Evolutionary conservation across 2,888 invertebrate genomes (phyloP), one percentile per base, ranked within the genome.

Genomic region (Sepiola atlantica): DNA sequence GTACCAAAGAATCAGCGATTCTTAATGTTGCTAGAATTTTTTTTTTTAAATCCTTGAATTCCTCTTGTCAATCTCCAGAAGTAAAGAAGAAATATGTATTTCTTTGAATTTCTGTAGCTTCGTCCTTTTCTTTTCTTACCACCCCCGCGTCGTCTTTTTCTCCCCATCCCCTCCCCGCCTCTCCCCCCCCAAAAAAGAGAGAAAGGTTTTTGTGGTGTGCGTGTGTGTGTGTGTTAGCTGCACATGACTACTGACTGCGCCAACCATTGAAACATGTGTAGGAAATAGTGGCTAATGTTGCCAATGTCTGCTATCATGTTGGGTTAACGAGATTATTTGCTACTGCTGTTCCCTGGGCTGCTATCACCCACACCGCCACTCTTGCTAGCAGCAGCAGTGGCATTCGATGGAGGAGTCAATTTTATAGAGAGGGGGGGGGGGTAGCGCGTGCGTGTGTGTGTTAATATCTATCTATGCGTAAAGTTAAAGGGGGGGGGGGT

Each of bases 251-350:
- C 77, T 77, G 77, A 14, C n/a, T n/a, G n/a, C n/a, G n/a, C 77
- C 77, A 77, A 32, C 77, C 16, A 77, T 77, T 77, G 77, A 77
- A 77, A 77, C 77, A 32, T 77, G 77, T 77, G 77, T 77, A 77
- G 77, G 77, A 77, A 77, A 77, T 77, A 77, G n/a, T 77, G 77
- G 77, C 77, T 77, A 77, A 77, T 77, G 77, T 77, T 77, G 77
- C 77, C 77, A 77, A 77, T 77, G 77, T 77, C 77, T 77, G 77
- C 77, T 77, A 77, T 77, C 77, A 77, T 77, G 77, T 77, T 77
- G 77, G 77, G n/a, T 77, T 77, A 77, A 77, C 77, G 77, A n/a
- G 77, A 77, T 77, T 77, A 77, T 14, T 45, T 77, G 77, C 77
- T 77, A 32, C 77, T 77, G 77, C 77, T 77, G 77, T 77, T 77